Evolutionary conservation across 1,140 invertebrate species (phyloP).

Genomic region (Homarus americanus): DNA sequence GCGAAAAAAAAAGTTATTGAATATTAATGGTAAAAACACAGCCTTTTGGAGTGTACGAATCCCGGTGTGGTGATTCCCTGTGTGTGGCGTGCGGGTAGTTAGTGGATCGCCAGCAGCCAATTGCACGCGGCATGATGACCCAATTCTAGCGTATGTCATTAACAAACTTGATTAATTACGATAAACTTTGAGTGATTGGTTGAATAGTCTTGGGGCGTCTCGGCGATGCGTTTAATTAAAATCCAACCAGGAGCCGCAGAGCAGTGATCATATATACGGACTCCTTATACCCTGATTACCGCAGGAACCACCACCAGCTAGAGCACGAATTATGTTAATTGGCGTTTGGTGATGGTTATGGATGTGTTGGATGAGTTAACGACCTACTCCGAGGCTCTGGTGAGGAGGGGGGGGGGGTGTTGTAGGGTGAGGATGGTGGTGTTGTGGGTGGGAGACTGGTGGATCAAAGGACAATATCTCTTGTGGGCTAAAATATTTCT

Average conservation of each 20-base stretch:
- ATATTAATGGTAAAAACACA: no score
- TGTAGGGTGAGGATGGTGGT: no score
- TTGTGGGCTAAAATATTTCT: no score
- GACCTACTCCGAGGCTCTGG: not conserved
- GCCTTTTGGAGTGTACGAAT: no score
- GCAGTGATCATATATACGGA: not conserved
- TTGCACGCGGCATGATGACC: not conserved
- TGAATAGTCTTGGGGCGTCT: not conserved
- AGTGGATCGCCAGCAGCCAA: not conserved
- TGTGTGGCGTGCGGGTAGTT: no score
- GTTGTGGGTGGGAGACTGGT: no score
- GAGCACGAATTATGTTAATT: conserved; percentile 14
- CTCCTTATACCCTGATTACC: not conserved
- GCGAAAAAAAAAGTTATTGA: no score
- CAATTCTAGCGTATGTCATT: not conserved
- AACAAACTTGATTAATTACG: conserved; percentile 17
- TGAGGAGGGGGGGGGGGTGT: not conserved
- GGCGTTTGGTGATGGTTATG: not conserved
- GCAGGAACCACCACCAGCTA: not conserved
- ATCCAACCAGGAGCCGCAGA: not conserved
- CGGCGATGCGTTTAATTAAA: conserved; percentile 1
- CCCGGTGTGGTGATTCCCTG: no score
- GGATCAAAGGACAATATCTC: no score
- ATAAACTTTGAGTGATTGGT: not conserved
- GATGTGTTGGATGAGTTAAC: not conserved